These are phyloP conservation scores for Saturnia japonica DNA, from an alignment of 2,888 invertebrate genomes.

Conservation along the genomic window DNA sequence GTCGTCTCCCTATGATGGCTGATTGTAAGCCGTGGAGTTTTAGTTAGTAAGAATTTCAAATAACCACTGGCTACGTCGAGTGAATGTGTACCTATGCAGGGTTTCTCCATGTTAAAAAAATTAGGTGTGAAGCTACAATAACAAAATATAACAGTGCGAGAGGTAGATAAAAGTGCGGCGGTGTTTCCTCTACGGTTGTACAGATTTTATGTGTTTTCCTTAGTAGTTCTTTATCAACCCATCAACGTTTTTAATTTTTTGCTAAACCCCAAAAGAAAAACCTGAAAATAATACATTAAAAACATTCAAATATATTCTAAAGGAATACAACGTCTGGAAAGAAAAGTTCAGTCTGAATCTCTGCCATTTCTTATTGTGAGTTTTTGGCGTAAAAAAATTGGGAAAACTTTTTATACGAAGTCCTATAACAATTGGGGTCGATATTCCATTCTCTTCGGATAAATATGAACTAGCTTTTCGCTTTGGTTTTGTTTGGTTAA, in stretches of 20 bases:
- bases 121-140: no score
- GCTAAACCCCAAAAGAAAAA: neutral
- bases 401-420: neutral
- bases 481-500: neutral
- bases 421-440: neutral
- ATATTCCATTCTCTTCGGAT: neutral
- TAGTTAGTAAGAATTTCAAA: no score
- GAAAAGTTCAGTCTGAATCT: neutral
- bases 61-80: no score
- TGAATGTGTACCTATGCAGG: no score
- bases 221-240: neutral
- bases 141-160: no score
- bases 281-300: neutral
- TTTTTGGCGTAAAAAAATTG: slow-evolving; percentile 1
- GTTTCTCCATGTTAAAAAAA: no score
- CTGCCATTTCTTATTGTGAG: neutral
- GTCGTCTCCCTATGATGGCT: no score
- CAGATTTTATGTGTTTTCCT: no score
- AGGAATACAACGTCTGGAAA: neutral
- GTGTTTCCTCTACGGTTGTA: no score
- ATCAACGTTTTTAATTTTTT: neutral
- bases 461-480: neutral
- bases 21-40: no score
- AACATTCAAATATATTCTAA: neutral
- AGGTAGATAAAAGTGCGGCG: no score